phyloP scores from a whole-genome alignment of 2,113 vertebrate species.

The Osmerus eperlanus region DNA sequence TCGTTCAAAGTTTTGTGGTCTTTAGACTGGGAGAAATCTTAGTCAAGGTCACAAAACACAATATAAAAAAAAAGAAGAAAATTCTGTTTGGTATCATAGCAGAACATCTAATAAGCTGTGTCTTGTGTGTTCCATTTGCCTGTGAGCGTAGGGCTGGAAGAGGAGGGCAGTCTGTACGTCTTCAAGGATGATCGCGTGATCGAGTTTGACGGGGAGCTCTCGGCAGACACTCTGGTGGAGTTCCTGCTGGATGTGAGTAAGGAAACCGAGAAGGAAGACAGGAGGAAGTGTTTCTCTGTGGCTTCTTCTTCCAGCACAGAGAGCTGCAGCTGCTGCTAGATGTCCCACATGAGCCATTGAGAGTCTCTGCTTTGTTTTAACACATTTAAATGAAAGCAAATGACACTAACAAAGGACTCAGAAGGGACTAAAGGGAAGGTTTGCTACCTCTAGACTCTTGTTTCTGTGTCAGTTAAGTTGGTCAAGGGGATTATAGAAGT shows the following conservation, averaged over 20 bases:
- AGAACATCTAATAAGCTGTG: neutral
- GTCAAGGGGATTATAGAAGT: neutral
- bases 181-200: conserved; percentile 90
- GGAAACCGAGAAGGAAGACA: neutral
- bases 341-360: conserved; percentile 1
- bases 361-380: conserved; percentile 11
- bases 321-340: neutral
- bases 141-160: conserved; percentile 78
- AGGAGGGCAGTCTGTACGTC: conserved; percentile 90
- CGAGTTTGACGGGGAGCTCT: conserved; percentile 93
- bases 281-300: neutral
- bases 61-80: no score
- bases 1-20: neutral
- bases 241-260: conserved; percentile 91
- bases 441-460: neutral
- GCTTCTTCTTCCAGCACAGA: neutral
- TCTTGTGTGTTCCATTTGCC: neutral
- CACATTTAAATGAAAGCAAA: conserved; percentile 5
- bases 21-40: neutral
- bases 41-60: no score
- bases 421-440: neutral
- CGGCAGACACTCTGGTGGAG: conserved; percentile 91
- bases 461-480: no score
- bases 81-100: no score
- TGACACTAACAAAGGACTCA: neutral